Evolutionary conservation across 2,113 vertebrate species (phyloP), one percentile per base, ranked within the genome.

Genomic region (Willisornis vidua): DNA sequence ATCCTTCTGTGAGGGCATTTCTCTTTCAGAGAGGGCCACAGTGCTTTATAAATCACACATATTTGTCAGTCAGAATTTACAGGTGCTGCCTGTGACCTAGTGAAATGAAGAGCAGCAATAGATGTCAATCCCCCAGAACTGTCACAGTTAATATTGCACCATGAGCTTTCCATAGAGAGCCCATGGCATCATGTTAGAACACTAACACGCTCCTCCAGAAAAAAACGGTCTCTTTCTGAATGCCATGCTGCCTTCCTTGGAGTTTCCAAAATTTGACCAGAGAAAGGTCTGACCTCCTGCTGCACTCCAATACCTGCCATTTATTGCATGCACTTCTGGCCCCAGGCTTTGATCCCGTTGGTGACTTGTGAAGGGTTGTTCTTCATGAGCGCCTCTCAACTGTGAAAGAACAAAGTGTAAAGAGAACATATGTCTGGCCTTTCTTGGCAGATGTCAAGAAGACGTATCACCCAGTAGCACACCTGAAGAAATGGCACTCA

Each of bases 401-500:
- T 67, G 59, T 57, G 91, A 63, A 74, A 63, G 82, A 91, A 77
- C 26, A 63, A 94, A 87, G 52, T 0, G 0, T 66, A 41, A 85
- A 80, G 65, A 14, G 83, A 80, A 51, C 51, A 35, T 70, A 86
- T 57, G 85, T 46, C 67, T 89, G 87, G 51, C 59, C 33, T 83
- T 62, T 39, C 83, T 39, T 87, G 74, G 84, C 89, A 94, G 71
- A 59, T 89, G 58, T 84, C 80, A 91, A 25, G 46, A 85, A 76
- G 70, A 66, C 13, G 0, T 23, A 87, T 77, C 63, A 63, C 37
- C 48, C 11, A 3, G 79, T 14, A 63, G 52, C 46, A 88, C 81
- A 96, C 94, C 92, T 94, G 93, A 91, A 85, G 89, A 90, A 83
- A 94, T 28, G 71, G 71, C 68, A 88, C 31, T 82, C 33, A 10